A percentile compares a stretch with the other conserved stretches of the same genome.
Conservation (phyloP, 2,797 vertebrate species). For the Toxotes lorentzi region DNA sequence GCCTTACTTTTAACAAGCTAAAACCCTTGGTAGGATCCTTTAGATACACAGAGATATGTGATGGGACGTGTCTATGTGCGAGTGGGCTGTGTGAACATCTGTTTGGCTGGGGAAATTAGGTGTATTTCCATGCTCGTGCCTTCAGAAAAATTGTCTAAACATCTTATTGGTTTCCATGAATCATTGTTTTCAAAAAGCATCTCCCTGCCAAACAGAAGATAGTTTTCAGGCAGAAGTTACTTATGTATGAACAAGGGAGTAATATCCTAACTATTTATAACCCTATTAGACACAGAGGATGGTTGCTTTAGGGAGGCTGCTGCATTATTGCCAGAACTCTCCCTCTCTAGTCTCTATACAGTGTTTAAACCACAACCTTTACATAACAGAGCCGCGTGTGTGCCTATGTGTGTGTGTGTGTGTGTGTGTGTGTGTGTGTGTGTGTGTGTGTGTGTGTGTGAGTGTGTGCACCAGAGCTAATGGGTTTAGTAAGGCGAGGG, state of each 20-base stretch:
- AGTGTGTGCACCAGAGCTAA: constrained; percentile 64
- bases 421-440: constrained; percentile 21
- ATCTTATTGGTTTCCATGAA: constrained; percentile 25
- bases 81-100: not conserved
- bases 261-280: constrained; percentile 62
- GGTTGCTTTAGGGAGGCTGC: constrained; percentile 44
- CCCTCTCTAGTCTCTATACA: constrained; percentile 30
- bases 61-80: not conserved
- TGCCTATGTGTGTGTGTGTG: not conserved
- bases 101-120: constrained; percentile 20
- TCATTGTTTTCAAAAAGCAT: constrained; percentile 28
- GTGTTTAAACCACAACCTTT: constrained; percentile 68
- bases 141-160: constrained; percentile 25
- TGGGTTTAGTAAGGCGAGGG: constrained; percentile 68
- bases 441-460: constrained; percentile 18
- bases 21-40: not conserved
- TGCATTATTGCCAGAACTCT: constrained; percentile 41
- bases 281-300: constrained; percentile 51
- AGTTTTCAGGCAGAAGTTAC: constrained; percentile 30
- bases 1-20: not conserved
- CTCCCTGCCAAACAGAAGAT: constrained; percentile 8
- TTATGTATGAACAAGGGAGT: constrained; percentile 40
- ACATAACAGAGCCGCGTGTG: constrained; percentile 52
- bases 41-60: not conserved
- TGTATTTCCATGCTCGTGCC: constrained; percentile 4